Evolutionary conservation across 2,113 vertebrate species (phyloP).

Genomic region (Ammodramus savannarum): DNA sequence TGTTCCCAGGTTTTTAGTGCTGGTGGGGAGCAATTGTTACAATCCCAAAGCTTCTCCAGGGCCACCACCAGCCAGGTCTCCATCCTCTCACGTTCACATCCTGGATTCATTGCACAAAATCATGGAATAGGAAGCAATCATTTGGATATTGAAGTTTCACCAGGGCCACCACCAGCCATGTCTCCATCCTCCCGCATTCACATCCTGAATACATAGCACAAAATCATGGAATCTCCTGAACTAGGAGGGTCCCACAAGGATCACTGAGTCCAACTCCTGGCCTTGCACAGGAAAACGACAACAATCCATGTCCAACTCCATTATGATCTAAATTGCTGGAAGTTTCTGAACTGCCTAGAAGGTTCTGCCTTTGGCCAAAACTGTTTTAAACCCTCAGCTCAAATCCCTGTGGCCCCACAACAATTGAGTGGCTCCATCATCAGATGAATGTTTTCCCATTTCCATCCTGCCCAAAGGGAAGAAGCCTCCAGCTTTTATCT

Average conservation of each 20-base stretch:
- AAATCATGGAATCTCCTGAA: background rate
- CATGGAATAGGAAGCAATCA: background rate
- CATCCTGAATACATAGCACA: accelerated
- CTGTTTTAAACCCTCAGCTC: background rate
- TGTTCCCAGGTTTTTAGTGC: background rate
- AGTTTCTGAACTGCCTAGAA: background rate
- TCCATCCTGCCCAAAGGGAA: background rate
- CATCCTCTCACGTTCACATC: accelerated
- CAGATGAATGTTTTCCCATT: background rate
- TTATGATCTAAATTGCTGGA: background rate
- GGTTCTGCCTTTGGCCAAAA: background rate
- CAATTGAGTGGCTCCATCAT: background rate
- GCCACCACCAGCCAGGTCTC: accelerated
- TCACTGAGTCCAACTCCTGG: background rate
- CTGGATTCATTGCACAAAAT: accelerated
- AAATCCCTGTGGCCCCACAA: background rate
- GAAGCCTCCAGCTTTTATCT: background rate
- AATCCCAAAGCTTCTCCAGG: background rate
- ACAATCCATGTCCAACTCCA: background rate
- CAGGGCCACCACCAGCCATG: accelerated
- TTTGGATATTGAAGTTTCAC: background rate
- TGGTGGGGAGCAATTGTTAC: background rate
- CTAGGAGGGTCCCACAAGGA: background rate
- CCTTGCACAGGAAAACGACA: background rate
- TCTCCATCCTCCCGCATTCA: accelerated